These are phyloP conservation scores for Chloroceryle inda DNA, from an alignment of 2,797 vertebrate genomes.

Conservation along the genomic window DNA sequence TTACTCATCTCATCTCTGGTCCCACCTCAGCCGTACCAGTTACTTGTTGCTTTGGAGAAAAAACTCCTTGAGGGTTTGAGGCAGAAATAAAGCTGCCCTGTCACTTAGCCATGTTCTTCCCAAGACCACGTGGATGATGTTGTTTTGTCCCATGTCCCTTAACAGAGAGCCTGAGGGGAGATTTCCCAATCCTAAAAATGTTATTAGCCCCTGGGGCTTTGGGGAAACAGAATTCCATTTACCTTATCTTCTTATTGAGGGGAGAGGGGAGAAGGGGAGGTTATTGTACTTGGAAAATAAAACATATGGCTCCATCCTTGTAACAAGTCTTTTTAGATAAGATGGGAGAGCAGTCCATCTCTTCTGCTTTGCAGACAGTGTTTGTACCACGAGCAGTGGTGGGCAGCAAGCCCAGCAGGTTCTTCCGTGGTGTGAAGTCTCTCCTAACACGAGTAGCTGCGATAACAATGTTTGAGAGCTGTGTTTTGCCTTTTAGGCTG, in stretches of 20 bases:
- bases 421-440: not conserved
- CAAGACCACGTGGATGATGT: not conserved
- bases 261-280: not conserved
- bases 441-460: not conserved
- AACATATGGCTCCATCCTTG: not conserved
- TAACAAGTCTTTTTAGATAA: not conserved
- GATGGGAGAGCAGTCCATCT: not conserved
- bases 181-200: constrained; percentile 20
- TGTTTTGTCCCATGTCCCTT: not conserved
- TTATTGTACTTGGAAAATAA: not conserved
- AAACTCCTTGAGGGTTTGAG: not conserved
- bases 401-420: not conserved
- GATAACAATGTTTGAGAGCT: not conserved
- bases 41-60: not conserved
- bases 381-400: not conserved
- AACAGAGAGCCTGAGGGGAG: not conserved
- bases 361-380: not conserved
- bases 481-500: not conserved
- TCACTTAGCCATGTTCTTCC: not conserved
- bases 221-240: not conserved
- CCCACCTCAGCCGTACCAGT: not conserved
- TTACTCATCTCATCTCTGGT: not conserved
- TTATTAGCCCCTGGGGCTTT: not conserved
- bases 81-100: not conserved
- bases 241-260: not conserved